These are phyloP conservation scores for Colostygia pectinataria DNA, from an alignment of 2,888 invertebrate genomes.

Conservation along the genomic window DNA sequence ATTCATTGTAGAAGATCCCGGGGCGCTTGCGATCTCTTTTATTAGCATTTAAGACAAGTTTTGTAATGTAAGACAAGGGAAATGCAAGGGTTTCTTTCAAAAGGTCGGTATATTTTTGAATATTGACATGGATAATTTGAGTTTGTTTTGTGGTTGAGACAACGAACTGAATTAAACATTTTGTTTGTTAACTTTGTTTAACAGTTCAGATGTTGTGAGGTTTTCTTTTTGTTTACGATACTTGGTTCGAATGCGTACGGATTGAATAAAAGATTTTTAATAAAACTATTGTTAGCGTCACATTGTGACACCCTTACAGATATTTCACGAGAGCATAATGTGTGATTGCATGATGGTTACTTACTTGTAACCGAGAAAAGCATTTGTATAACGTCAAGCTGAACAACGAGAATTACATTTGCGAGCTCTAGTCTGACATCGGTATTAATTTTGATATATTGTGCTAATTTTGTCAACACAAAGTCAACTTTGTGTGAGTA, in stretches of 20 bases:
- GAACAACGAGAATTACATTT: too few relatives aligned
- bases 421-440: too few relatives aligned
- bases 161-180: constrained; percentile 36
- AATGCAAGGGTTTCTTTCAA: constrained; percentile 51
- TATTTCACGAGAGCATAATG: constrained; percentile 11
- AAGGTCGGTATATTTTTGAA: constrained; percentile 48
- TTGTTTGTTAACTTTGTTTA: constrained; percentile 25
- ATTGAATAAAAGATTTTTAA: constrained; percentile 28
- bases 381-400: too few relatives aligned
- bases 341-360: background rate
- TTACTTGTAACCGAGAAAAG: too few relatives aligned
- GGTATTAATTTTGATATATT: too few relatives aligned
- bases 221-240: constrained; percentile 19
- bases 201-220: constrained; percentile 18
- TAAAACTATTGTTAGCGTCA: constrained; percentile 16
- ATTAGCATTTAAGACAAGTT: constrained; percentile 74
- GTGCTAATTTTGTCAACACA: too few relatives aligned
- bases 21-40: constrained; percentile 58
- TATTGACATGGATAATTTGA: constrained; percentile 51
- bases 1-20: constrained; percentile 61
- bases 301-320: constrained; percentile 1
- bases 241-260: constrained; percentile 14
- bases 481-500: too few relatives aligned
- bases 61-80: constrained; percentile 54
- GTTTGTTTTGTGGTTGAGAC: constrained; percentile 37